Conservation (phyloP, 2,113 vertebrate species). For the Percina caprodes region DNA sequence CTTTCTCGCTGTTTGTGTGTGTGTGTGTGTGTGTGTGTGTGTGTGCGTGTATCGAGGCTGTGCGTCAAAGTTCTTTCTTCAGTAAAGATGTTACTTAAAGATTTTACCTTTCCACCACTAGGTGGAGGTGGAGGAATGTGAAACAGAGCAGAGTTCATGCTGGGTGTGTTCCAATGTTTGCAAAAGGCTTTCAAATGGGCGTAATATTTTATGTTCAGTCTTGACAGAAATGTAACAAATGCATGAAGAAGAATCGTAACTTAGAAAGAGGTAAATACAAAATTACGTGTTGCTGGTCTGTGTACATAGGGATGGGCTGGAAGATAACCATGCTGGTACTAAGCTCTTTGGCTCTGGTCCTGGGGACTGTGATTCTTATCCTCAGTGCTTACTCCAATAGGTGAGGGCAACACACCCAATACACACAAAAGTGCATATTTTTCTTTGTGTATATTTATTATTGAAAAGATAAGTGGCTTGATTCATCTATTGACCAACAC, state of each 20-base stretch:
- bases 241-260: background rate
- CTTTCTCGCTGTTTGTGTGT: too few relatives aligned
- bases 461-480: background rate
- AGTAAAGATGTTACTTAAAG: background rate
- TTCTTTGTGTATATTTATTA: background rate
- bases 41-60: too few relatives aligned
- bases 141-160: background rate
- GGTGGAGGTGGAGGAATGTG: slow-evolving; percentile 55
- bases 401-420: slow-evolving; percentile 73
- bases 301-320: slow-evolving; percentile 86
- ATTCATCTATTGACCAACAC: background rate
- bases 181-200: background rate
- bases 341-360: slow-evolving; percentile 87
- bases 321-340: slow-evolving; percentile 90
- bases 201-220: background rate
- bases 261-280: background rate
- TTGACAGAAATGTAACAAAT: background rate
- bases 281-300: background rate
- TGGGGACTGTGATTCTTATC: slow-evolving; percentile 87
- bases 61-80: background rate
- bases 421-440: background rate
- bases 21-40: too few relatives aligned
- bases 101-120: slow-evolving; percentile 59
- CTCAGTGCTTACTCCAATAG: slow-evolving; percentile 88
- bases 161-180: slow-evolving; percentile 18